These are phyloP conservation scores for Tetragnatha montana DNA, from an alignment of 2,888 invertebrate species.

Conservation along the genomic window DNA sequence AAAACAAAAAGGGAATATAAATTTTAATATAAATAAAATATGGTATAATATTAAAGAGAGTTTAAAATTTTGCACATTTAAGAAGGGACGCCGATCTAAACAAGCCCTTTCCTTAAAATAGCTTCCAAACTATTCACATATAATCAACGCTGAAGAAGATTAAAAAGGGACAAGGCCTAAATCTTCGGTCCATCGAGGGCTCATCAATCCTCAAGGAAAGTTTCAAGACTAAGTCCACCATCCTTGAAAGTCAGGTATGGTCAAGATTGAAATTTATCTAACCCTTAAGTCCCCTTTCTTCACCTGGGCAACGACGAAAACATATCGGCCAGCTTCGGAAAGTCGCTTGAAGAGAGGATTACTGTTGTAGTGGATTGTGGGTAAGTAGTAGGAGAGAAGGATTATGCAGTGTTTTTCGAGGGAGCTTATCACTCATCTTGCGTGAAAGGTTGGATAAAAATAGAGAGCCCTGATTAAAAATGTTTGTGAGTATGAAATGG, in stretches of 20 bases:
- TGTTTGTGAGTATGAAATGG: too few species aligned
- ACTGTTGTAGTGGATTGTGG: neutral
- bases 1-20: too few species aligned
- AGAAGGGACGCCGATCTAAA: too few species aligned
- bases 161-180: conserved; percentile 6
- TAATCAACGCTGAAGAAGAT: conserved; percentile 33
- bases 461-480: too few species aligned
- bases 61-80: too few species aligned
- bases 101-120: neutral
- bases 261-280: conserved; percentile 58
- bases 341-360: conserved; percentile 48
- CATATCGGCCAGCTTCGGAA: conserved; percentile 39
- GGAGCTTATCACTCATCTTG: neutral
- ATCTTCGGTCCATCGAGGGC: conserved; percentile 14
- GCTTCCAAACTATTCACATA: neutral
- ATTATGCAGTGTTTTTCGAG: conserved; percentile 28
- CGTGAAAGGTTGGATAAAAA: too few species aligned
- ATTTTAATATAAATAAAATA: too few species aligned
- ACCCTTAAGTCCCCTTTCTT: conserved; percentile 2
- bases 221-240: neutral
- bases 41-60: too few species aligned
- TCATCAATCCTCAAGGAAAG: conserved; percentile 30
- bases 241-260: conserved; percentile 22
- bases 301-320: conserved; percentile 37
- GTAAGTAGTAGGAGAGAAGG: conserved; percentile 29